phyloP scores from a whole-genome alignment of 1,140 invertebrate genomes.

The Hermetia illucens region DNA sequence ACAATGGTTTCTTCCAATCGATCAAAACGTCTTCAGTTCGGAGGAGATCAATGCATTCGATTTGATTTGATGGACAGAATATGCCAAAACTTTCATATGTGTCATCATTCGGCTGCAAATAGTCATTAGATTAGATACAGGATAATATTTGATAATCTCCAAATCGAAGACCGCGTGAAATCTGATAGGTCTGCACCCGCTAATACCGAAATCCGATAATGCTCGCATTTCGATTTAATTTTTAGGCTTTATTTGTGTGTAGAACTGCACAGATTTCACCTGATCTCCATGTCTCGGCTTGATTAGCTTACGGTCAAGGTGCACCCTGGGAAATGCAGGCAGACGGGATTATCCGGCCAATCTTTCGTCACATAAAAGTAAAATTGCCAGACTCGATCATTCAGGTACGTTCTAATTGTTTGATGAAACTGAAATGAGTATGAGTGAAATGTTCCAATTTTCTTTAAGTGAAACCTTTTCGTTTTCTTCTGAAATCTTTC shows the following conservation, averaged over 20 bases:
- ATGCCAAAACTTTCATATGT: constrained; percentile 67
- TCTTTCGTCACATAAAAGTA: constrained; percentile 74
- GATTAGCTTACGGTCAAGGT: constrained; percentile 55
- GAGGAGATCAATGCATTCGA: constrained; percentile 51
- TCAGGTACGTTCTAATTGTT: constrained; percentile 70
- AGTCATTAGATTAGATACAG: too few relatives aligned
- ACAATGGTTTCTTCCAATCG: constrained; percentile 60
- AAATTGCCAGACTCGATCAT: constrained; percentile 74
- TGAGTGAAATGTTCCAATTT: too few relatives aligned
- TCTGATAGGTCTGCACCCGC: too few relatives aligned
- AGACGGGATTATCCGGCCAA: constrained; percentile 69
- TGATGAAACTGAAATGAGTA: constrained; percentile 67
- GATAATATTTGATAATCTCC: too few relatives aligned
- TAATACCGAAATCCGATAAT: too few relatives aligned
- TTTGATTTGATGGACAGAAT: constrained; percentile 59
- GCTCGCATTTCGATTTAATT: too few relatives aligned
- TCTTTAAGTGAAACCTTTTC: too few relatives aligned
- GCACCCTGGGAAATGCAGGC: constrained; percentile 72
- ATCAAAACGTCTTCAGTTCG: constrained; percentile 58
- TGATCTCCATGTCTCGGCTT: background rate
- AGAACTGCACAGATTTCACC: background rate
- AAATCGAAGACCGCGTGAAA: too few relatives aligned
- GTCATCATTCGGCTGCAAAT: constrained; percentile 57
- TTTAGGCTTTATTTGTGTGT: too few relatives aligned
- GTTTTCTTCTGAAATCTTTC: too few relatives aligned